Evolutionary conservation across 1,140 invertebrate species (phyloP).

Genomic region (Drosophila malerkotliana): DNA sequence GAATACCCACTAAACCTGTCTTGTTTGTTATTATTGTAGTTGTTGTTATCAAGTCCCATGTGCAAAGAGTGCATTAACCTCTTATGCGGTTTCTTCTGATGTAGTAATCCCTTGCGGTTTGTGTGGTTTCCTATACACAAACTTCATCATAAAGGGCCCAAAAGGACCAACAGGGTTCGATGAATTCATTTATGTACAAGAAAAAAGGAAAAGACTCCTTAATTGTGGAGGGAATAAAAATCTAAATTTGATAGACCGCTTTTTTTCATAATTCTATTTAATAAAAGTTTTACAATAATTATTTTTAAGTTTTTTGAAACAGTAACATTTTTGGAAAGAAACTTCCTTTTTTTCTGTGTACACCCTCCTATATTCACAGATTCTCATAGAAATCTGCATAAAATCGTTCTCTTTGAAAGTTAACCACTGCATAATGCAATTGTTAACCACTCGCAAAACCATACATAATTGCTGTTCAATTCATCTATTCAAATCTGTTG

Average conservation of each 20-base stretch:
- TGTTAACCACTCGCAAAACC: conserved; percentile 56
- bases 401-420: conserved; percentile 51
- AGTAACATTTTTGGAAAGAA: neutral
- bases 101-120: conserved; percentile 51
- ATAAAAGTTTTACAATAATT: neutral
- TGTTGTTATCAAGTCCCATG: conserved; percentile 14
- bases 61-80: conserved; percentile 49
- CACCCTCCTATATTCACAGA: neutral
- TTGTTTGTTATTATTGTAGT: conserved; percentile 8
- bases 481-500: conserved; percentile 17
- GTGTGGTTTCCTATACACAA: conserved; percentile 30
- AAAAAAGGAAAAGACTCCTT: neutral
- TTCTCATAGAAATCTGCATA: conserved; percentile 34
- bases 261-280: too few species aligned
- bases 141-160: conserved; percentile 28
- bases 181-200: conserved; percentile 17
- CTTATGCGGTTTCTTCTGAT: conserved; percentile 48
- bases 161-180: conserved; percentile 32
- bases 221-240: neutral
- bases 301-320: neutral
- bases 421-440: conserved; percentile 68
- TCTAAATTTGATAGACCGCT: neutral
- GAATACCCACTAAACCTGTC: conserved; percentile 28
- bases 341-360: neutral
- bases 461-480: conserved; percentile 51